Evolutionary conservation across 2,113 vertebrate species (phyloP).

Genomic region (Lepus americanus): DNA sequence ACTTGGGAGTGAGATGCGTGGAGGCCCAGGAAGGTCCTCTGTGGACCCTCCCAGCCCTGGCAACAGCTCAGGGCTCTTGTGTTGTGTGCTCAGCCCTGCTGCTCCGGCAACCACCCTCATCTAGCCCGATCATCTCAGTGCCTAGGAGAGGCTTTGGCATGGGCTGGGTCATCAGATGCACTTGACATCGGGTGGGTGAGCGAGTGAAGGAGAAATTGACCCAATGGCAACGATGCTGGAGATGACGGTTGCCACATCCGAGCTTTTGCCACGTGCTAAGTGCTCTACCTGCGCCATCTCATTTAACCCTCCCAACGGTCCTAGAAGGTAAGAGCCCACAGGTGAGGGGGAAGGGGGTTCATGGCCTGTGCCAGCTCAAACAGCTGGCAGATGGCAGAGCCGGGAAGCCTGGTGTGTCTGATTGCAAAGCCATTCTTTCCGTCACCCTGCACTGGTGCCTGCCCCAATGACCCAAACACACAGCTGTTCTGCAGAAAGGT

Average conservation of each 20-base stretch:
- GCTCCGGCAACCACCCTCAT: background rate
- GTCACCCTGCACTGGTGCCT: rapidly evolving
- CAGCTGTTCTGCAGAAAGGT: background rate
- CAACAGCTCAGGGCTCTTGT: background rate
- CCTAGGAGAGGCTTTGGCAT: background rate
- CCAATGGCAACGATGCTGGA: background rate
- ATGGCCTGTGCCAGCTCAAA: background rate
- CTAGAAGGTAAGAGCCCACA: background rate
- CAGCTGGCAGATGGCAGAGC: background rate
- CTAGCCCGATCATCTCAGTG: background rate
- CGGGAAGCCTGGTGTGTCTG: background rate
- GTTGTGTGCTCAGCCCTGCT: background rate
- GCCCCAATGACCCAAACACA: background rate
- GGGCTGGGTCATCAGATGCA: rapidly evolving
- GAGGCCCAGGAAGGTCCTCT: background rate
- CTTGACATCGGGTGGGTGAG: background rate
- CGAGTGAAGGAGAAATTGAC: background rate
- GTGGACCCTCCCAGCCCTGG: background rate
- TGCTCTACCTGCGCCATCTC: background rate
- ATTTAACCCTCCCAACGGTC: background rate
- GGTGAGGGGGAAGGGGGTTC: background rate
- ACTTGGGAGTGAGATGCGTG: background rate
- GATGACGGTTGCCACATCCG: background rate
- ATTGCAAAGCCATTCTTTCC: background rate
- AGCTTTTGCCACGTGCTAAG: background rate